phyloP scores from a whole-genome alignment of 1,140 invertebrate species.

The Bursaphelenchus mucronatus region DNA sequence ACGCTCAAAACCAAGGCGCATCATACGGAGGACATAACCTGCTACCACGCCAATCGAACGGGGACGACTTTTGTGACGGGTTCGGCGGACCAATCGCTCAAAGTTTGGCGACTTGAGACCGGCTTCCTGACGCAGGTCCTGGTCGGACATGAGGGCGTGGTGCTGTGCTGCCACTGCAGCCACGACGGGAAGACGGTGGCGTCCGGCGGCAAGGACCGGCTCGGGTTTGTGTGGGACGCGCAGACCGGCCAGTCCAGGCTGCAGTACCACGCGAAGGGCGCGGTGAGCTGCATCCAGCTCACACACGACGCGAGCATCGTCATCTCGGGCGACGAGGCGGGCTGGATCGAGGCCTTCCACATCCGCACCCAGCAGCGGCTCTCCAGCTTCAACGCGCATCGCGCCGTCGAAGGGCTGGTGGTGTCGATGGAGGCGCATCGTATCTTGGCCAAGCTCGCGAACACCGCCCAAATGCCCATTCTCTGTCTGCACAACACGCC shows the following conservation, averaged over 20 bases:
- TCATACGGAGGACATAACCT: slow-evolving; percentile 52
- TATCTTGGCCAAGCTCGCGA: slow-evolving; percentile 35
- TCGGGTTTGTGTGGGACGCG: slow-evolving; percentile 48
- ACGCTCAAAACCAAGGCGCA: slow-evolving; percentile 38
- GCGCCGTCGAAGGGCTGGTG: slow-evolving; percentile 32
- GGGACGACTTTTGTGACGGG: slow-evolving; percentile 46
- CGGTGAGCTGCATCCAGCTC: slow-evolving; percentile 30
- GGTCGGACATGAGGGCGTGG: slow-evolving; percentile 49
- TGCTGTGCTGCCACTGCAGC: slow-evolving; percentile 41
- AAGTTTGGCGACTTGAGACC: slow-evolving; percentile 49
- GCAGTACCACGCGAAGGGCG: slow-evolving; percentile 49
- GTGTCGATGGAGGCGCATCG: slow-evolving; percentile 42
- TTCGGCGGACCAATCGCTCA: slow-evolving; percentile 47
- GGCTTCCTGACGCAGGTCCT: slow-evolving; percentile 51
- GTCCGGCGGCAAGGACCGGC: slow-evolving; percentile 41
- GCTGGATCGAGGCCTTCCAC: slow-evolving; percentile 45
- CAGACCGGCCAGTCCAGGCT: slow-evolving; percentile 37
- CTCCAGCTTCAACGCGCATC: slow-evolving; percentile 46
- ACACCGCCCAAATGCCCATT: slow-evolving; percentile 43
- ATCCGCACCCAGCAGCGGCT: slow-evolving; percentile 24
- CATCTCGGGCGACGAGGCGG: slow-evolving; percentile 43
- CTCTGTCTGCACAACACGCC: slow-evolving; percentile 50
- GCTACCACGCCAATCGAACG: slow-evolving; percentile 40
- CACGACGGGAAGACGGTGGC: slow-evolving; percentile 41
- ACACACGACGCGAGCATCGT: slow-evolving; percentile 39